phyloP scores from a whole-genome alignment of 1,140 invertebrate genomes.

The Trachelipus rathkii region DNA sequence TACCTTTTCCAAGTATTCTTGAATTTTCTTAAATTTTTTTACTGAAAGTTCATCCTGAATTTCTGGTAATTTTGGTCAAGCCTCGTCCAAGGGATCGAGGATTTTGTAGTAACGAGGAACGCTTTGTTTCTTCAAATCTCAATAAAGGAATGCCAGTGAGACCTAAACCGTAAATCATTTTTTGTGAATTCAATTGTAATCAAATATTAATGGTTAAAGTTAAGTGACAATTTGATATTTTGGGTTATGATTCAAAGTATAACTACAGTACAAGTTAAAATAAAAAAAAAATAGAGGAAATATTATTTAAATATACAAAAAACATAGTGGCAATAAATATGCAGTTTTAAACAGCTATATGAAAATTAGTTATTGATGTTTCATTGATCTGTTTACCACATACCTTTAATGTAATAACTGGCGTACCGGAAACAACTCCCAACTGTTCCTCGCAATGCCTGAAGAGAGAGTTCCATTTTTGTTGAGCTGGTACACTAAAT shows the following conservation, averaged over 20 bases:
- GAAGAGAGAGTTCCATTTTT: slow-evolving; percentile 76
- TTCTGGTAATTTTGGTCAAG: slow-evolving; percentile 69
- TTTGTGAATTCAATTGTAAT: too few relatives aligned
- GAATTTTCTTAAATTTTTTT: slow-evolving; percentile 60
- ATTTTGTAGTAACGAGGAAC: slow-evolving; percentile 38
- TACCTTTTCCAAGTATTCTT: slow-evolving; percentile 60
- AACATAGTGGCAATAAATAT: too few relatives aligned
- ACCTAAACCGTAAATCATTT: background rate
- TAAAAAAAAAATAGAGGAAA: too few relatives aligned
- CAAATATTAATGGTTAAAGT: too few relatives aligned
- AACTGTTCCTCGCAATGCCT: slow-evolving; percentile 64
- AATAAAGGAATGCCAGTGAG: slow-evolving; percentile 11
- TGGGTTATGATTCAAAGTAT: too few relatives aligned
- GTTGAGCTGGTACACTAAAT: slow-evolving; percentile 64
- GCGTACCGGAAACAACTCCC: slow-evolving; percentile 51
- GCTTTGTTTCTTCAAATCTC: slow-evolving; percentile 30
- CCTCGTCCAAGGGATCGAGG: slow-evolving; percentile 56
- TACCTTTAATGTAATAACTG: slow-evolving; percentile 24
- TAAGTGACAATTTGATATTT: too few relatives aligned
- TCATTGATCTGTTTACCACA: slow-evolving; percentile 1
- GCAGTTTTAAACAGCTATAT: too few relatives aligned
- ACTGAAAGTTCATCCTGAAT: slow-evolving; percentile 59
- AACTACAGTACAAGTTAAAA: too few relatives aligned
- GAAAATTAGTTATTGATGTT: too few relatives aligned
- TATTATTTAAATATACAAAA: too few relatives aligned